Base-by-base conservation (phyloP, 2,888 invertebrate genomes). In the Tipula unca region DNA sequence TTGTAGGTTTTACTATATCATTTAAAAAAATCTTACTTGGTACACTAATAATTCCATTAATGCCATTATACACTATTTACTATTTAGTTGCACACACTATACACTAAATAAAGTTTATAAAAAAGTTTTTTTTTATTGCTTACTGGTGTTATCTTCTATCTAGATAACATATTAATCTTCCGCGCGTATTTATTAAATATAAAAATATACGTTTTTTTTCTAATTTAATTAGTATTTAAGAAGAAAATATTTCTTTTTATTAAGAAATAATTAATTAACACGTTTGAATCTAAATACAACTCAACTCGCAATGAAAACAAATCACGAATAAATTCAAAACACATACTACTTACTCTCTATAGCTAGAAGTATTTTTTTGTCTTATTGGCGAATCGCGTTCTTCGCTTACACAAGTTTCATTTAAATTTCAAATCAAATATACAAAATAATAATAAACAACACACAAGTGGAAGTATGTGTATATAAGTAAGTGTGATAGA, bases 251-350 rank as follows among this genome's bases (percentile, higher is more conserved):
- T 17, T 10, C 1, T 3, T n/a, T 48, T 69, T 25, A 10, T 25
- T 25, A 69, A 69, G 69, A 20, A 25, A 25, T 69, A 69, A 25
- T 25, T 69, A 69, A 69, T 69, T 69, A 69, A 69, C 69, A 69
- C 69, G 69, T 69, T 69, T 69, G 69, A 20, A 69, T 69, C 69
- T 25, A 10, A 25, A 25, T 69, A 69, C 25, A 69, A 25, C 69
- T 69, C 25, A 69, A 69, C 69, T 69, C 69, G 69, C 69, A 69
- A 69, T 69, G 69, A 69, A 69, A 69, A 69, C 69, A 69, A 69
- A 20, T 69, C 69, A 25, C 69, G 69, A 25, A 69, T 69, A 69
- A 69, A 69, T 69, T 5, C 48, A 69, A 69, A 69, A 69, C 25
- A 69, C 2, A 69, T 25, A 69, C n/a, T n/a, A n/a, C 25, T 69